Evolutionary conservation across 64 coral and sea anemone species (phyloP).

Genomic region (Anthopleura sola): DNA sequence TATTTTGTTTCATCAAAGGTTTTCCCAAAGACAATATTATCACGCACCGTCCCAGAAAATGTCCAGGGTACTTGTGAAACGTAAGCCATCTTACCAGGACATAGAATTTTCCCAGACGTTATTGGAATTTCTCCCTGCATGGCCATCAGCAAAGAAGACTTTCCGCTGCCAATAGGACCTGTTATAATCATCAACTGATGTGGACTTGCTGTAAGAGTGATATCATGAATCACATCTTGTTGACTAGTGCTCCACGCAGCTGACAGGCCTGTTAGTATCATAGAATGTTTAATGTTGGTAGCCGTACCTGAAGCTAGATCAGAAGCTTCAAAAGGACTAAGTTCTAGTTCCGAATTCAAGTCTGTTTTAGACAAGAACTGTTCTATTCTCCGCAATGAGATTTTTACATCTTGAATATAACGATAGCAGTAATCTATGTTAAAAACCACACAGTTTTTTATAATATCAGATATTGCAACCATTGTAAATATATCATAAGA

Average conservation of each 20-base stretch:
- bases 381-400: neutral
- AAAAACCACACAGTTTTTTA: neutral
- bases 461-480: neutral
- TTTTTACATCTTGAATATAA: neutral
- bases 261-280: neutral
- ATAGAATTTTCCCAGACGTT: too few species aligned
- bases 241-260: neutral
- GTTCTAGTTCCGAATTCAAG: neutral
- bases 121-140: neutral
- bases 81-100: too few species aligned
- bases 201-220: neutral
- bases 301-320: neutral
- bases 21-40: conserved; percentile 4
- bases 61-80: neutral
- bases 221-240: neutral
- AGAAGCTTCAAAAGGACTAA: neutral
- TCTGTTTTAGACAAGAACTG: neutral
- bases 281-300: neutral
- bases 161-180: conserved; percentile 13
- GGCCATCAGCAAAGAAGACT: neutral
- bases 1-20: conserved; percentile 22
- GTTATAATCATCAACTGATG: neutral
- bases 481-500: conserved; percentile 62
- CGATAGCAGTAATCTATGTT: neutral
- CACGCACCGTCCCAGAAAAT: neutral